Conservation (phyloP, 2,888 invertebrate species). For the Lampropteryx suffumata region DNA sequence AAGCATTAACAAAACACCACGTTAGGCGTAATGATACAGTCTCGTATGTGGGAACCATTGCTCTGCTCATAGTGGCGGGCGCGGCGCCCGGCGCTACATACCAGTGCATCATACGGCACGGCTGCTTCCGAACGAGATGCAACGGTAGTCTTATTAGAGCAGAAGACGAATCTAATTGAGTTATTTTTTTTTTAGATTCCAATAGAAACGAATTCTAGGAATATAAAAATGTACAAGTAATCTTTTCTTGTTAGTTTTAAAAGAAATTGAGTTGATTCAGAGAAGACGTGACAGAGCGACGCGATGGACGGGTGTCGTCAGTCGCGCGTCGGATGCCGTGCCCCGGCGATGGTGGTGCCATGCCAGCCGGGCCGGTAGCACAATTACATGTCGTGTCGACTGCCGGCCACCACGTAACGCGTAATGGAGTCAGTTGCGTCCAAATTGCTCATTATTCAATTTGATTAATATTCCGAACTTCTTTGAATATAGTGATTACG, state of each 20-base stretch:
- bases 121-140: not conserved
- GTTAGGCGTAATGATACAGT: too few relatives aligned
- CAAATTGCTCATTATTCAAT: conserved; percentile 33
- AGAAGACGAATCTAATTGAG: not conserved
- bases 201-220: not conserved
- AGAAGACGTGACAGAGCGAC: not conserved
- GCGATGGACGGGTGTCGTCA: not conserved
- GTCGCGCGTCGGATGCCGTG: conserved; percentile 3
- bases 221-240: not conserved
- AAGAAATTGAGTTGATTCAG: not conserved
- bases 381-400: conserved; percentile 19
- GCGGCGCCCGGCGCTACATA: not conserved
- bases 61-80: too few relatives aligned
- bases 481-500: conserved; percentile 16
- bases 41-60: too few relatives aligned
- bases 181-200: not conserved
- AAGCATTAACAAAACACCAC: too few relatives aligned
- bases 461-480: conserved; percentile 32
- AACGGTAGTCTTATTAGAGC: not conserved
- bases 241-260: not conserved
- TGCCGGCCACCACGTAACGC: conserved; percentile 20
- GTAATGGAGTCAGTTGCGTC: conserved; percentile 19
- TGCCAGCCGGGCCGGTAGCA: conserved; percentile 35
- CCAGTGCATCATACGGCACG: too few relatives aligned
- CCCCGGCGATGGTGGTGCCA: too few relatives aligned